Conservation (phyloP, 2,113 vertebrate genomes). For the Cariama cristata region DNA sequence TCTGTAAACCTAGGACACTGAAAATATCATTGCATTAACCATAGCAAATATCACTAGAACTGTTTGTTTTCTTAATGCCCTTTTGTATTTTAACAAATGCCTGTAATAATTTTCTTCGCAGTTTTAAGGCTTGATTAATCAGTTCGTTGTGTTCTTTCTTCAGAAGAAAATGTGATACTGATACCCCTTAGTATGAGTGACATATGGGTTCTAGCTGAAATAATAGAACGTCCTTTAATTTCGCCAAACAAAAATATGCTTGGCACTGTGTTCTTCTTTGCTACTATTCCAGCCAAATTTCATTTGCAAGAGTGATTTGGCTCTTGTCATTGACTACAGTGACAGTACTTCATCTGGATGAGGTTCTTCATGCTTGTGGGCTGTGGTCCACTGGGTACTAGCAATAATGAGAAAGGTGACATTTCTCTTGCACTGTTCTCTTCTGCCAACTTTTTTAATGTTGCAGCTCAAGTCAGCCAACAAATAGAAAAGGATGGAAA, state of each 20-base stretch:
- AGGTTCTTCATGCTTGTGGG: not conserved
- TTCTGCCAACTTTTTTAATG: not conserved
- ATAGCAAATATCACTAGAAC: not conserved
- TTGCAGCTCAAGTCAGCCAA: not conserved
- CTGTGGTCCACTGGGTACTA: accelerated
- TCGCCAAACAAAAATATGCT: slow-evolving; percentile 8
- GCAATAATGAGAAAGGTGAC: not conserved
- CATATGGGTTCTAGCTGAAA: slow-evolving; percentile 38
- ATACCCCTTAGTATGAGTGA: not conserved
- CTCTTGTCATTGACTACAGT: not conserved
- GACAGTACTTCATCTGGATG: not conserved
- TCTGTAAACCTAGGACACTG: not conserved
- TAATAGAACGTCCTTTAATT: not conserved
- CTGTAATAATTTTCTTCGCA: not conserved
- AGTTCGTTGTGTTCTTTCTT: slow-evolving; percentile 9
- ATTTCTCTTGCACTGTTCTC: not conserved
- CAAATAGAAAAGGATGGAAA: not conserved
- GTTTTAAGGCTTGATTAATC: slow-evolving; percentile 32
- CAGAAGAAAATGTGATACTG: not conserved
- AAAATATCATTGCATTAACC: not conserved
- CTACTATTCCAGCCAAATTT: not conserved
- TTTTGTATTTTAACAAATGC: slow-evolving; percentile 47
- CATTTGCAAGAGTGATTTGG: not conserved
- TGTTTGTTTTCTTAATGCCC: slow-evolving; percentile 9
- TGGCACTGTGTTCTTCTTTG: not conserved